Percentiles rank a stretch among this genome's conserved stretches.
phyloP scores from a whole-genome alignment of 2,113 vertebrate species.

The Xiphorhynchus elegans region DNA sequence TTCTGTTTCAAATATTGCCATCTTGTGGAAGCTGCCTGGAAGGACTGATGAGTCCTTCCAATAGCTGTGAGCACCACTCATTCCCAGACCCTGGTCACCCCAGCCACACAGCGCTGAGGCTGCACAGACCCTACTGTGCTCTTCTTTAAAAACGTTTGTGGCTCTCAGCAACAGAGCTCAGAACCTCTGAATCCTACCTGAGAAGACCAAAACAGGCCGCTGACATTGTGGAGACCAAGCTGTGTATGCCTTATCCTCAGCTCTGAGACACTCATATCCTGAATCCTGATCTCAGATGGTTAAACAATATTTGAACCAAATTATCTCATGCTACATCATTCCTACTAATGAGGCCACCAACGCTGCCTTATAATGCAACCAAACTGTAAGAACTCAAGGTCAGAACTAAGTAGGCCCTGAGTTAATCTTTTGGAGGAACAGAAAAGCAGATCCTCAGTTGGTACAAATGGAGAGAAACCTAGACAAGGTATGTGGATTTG shows the following conservation, averaged over 20 bases:
- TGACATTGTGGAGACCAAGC: not conserved
- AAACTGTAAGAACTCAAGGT: not conserved
- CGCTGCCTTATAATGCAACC: not conserved
- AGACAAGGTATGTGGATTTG: not conserved
- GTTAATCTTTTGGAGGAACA: not conserved
- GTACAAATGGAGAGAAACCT: not conserved
- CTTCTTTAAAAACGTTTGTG: not conserved
- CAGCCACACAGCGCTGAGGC: not conserved
- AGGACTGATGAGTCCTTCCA: not conserved
- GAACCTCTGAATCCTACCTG: not conserved
- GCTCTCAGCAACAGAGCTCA: not conserved
- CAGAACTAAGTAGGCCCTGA: not conserved
- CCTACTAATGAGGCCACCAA: not conserved
- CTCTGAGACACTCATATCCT: not conserved
- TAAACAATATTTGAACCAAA: not conserved
- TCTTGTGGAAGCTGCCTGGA: conserved; percentile 18
- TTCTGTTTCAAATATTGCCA: conserved; percentile 33
- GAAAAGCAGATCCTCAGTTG: not conserved
- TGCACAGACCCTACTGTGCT: not conserved
- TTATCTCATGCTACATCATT: not conserved
- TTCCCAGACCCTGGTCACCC: no score
- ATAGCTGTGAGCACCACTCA: not conserved
- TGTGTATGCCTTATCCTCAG: not conserved
- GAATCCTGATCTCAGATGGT: not conserved
- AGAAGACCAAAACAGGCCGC: not conserved